Conservation (phyloP, 2,113 vertebrate genomes). For the Myotis lucifugus region DNA sequence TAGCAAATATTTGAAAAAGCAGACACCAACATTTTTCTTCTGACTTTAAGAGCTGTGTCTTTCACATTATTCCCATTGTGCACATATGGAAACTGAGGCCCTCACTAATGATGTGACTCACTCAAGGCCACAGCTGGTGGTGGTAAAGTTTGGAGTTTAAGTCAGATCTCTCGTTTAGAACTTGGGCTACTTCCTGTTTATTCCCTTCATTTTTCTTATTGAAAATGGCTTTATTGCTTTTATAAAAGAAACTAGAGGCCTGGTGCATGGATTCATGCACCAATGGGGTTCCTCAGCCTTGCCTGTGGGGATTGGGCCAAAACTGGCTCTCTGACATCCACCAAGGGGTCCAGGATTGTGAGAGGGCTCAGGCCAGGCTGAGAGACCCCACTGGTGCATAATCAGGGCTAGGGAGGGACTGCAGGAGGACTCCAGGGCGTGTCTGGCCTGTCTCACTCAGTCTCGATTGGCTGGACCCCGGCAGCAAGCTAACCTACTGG, state of each 20-base stretch:
- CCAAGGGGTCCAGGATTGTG: too few species aligned
- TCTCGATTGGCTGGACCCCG: too few species aligned
- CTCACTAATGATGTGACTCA: fast-evolving
- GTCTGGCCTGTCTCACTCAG: too few species aligned
- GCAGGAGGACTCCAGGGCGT: too few species aligned
- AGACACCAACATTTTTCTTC: background rate
- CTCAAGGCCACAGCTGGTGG: background rate
- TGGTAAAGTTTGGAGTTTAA: background rate
- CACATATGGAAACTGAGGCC: background rate
- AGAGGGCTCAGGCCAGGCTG: too few species aligned
- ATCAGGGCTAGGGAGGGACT: too few species aligned
- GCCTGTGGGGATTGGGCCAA: too few species aligned
- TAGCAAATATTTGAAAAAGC: background rate
- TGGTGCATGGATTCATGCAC: too few species aligned
- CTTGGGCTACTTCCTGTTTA: background rate
- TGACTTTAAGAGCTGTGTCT: background rate
- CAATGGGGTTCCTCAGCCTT: too few species aligned
- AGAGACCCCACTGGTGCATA: too few species aligned
- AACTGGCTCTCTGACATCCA: too few species aligned
- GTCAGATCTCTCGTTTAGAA: background rate
- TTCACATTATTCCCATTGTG: background rate
- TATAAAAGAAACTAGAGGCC: background rate
- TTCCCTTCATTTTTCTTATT: background rate
- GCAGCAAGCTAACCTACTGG: too few species aligned
- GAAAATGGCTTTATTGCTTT: background rate